Evolutionary conservation across 2,888 invertebrate genomes (phyloP), one percentile per base, ranked within the genome.

Genomic region (Notodonta ziczac): DNA sequence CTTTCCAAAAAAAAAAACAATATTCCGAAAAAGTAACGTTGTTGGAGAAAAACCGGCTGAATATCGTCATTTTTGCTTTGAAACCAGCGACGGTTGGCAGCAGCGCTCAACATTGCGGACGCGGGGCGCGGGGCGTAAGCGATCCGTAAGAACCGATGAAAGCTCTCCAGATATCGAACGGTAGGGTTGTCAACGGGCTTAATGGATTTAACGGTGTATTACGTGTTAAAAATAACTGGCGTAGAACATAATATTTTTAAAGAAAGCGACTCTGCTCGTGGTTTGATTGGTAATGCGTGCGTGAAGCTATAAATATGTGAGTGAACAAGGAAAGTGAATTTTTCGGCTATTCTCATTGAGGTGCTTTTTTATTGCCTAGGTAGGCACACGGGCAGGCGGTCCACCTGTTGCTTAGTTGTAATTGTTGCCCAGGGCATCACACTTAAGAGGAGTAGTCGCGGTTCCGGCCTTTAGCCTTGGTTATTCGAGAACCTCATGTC

Each of bases 121-220:
- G 72, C 64, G 71, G 69, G 74, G 74, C 76, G 77, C 81, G 58
- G 60, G 51, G 52, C 61, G 68, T 87, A 90, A 91, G 90, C 90
- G 88, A 89, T 91, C 91, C 87, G 86, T 87, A 86, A 89, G 89
- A 89, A 87, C 82, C 88, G 90, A 91, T 89, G 91, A 90, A 90
- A 90, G 90, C 90, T 81, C 88, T 88, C 82, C 78, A 86, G 86
- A 83, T 88, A 90, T 87, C 82, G 87, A 80, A 79, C 80, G 80
- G 67, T 79, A 91, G 90, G 91, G 92, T 79, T 91, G 88, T 83
- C 89, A 85, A 77, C 81, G 72, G 61, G 66, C 58, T 76, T 86
- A 86, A 85, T 87, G 85, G 84, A 81, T 67, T 67, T 63, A 66
- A 82, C 72, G 68, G 66, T 56, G 62, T 63, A 68, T 76, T 73